Conservation (phyloP, 2,797 vertebrate genomes). For the Orientallactaga sibirica region DNA sequence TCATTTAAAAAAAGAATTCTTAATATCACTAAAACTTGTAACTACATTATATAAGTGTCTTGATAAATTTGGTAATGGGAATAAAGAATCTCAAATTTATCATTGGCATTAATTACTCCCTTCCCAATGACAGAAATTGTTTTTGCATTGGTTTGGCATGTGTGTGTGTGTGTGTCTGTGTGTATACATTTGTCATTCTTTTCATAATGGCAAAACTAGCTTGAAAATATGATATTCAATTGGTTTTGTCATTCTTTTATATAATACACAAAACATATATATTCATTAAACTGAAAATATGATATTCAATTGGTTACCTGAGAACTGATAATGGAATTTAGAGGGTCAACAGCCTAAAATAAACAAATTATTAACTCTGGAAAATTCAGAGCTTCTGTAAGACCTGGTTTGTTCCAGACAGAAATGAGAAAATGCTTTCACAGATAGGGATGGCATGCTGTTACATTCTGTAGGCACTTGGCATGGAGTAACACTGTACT, state of each 20-base stretch:
- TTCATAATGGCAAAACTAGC: not conserved
- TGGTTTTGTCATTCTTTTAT: no score
- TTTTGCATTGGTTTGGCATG: not conserved
- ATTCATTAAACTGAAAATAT: not conserved
- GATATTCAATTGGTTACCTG: not conserved
- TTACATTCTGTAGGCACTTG: conserved; percentile 16
- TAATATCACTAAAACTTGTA: conserved; percentile 24
- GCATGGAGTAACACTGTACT: not conserved
- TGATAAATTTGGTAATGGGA: not conserved
- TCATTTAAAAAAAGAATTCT: not conserved
- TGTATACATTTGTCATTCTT: not conserved
- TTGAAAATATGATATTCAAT: not conserved
- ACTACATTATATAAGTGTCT: not conserved
- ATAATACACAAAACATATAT: no score
- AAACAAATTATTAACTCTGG: conserved; percentile 8
- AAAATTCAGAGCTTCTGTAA: not conserved
- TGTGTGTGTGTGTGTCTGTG: no score
- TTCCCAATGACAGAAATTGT: not conserved
- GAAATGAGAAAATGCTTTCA: conserved; percentile 63
- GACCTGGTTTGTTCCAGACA: conserved; percentile 18
- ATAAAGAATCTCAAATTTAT: conserved; percentile 28
- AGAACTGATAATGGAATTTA: not conserved
- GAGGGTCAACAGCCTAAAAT: not conserved
- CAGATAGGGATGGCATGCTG: not conserved
- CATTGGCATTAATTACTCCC: not conserved